Evolutionary conservation across 2,797 vertebrate species (phyloP).

Genomic region (Gymnoscopelus microlampas): DNA sequence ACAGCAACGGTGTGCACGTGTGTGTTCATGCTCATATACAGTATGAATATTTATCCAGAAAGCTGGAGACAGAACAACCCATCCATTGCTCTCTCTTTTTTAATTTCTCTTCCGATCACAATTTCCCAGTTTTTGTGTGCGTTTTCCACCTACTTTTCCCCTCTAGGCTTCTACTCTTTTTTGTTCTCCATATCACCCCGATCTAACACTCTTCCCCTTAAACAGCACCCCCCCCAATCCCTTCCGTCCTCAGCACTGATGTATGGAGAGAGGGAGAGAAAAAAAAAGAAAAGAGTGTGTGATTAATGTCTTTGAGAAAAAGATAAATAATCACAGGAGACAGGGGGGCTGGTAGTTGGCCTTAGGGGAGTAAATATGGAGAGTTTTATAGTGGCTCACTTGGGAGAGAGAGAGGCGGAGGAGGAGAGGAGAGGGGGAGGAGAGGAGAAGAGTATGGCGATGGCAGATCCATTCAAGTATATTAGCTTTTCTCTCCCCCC

Average conservation of each 20-base stretch:
- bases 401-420: constrained; percentile 71
- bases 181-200: constrained; percentile 69
- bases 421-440: constrained; percentile 56
- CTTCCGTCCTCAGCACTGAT: constrained; percentile 60
- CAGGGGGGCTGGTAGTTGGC: constrained; percentile 81
- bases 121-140: constrained; percentile 77
- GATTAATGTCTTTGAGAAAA: constrained; percentile 83
- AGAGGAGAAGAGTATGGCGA: constrained; percentile 69
- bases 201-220: constrained; percentile 74
- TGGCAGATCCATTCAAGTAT: constrained; percentile 82
- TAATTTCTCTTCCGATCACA: constrained; percentile 77
- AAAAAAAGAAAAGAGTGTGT: constrained; percentile 59
- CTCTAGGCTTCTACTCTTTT: constrained; percentile 70
- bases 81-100: constrained; percentile 69
- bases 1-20: constrained; percentile 19
- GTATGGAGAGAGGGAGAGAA: constrained; percentile 54
- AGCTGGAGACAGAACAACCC: constrained; percentile 64
- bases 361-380: constrained; percentile 85
- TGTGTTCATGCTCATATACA: constrained; percentile 50
- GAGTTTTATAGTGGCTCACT: constrained; percentile 82
- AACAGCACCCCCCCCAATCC: constrained; percentile 57
- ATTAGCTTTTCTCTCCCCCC: constrained; percentile 67
- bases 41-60: constrained; percentile 74
- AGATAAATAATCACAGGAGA: constrained; percentile 84
- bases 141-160: constrained; percentile 76